Evolutionary conservation across 2,888 invertebrate species (phyloP).

Genomic region (Marasmarcha lunaedactyla): DNA sequence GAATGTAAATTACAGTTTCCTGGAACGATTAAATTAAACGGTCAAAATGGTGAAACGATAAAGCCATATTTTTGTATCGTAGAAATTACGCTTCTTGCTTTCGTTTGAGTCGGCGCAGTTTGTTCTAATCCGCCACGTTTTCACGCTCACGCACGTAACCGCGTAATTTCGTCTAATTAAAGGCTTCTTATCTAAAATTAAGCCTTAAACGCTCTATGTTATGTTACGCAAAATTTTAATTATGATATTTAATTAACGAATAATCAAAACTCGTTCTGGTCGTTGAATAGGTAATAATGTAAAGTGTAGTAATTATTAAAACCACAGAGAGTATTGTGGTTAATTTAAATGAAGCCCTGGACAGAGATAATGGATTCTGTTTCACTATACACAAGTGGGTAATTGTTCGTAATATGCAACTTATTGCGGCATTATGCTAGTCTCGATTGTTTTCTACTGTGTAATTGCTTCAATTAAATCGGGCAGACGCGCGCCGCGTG

Average conservation of each 20-base stretch:
- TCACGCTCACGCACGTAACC: slow-evolving; percentile 6
- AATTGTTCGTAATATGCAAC: slow-evolving; percentile 45
- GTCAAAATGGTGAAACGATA: slow-evolving; percentile 15
- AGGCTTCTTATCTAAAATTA: too few relatives aligned
- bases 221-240: too few relatives aligned
- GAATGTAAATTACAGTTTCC: slow-evolving; percentile 17
- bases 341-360: slow-evolving; percentile 31
- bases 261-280: slow-evolving; percentile 1
- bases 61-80: slow-evolving; percentile 12
- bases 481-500: slow-evolving; percentile 43
- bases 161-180: neutral
- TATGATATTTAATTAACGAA: too few relatives aligned
- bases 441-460: slow-evolving; percentile 54
- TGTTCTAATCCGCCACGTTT: slow-evolving; percentile 10
- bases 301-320: slow-evolving; percentile 13
- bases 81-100: slow-evolving; percentile 12
- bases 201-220: too few relatives aligned
- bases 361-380: slow-evolving; percentile 30
- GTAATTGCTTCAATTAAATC: slow-evolving; percentile 62
- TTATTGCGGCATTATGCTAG: slow-evolving; percentile 43
- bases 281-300: neutral
- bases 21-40: slow-evolving; percentile 21
- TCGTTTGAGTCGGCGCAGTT: slow-evolving; percentile 10
- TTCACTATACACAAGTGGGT: slow-evolving; percentile 31
- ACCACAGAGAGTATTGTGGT: slow-evolving; percentile 15